A percentile compares a stretch with the other conserved stretches of the same genome.
These are phyloP conservation scores for Echinarachnius parma DNA, from an alignment of 53 echinoderm and acorn worm species.

Conservation along the genomic window DNA sequence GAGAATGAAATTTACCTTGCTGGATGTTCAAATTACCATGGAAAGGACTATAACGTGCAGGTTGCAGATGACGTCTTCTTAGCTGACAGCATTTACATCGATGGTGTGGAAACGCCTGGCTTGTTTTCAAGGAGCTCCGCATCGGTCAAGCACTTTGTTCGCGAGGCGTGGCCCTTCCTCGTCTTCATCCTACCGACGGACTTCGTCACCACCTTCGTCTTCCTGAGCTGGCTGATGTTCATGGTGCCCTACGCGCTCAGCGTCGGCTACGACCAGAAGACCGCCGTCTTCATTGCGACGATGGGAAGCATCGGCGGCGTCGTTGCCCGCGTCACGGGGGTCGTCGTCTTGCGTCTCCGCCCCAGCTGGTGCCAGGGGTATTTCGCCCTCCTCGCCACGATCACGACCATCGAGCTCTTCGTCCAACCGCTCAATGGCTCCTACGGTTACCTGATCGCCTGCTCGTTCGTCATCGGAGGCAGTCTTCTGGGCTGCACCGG, in stretches of 20 bases:
- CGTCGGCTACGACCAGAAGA: not conserved
- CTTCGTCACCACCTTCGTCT: not conserved
- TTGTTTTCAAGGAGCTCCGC: not conserved
- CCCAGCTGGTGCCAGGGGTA: conserved; percentile 12
- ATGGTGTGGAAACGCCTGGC: too few relatives aligned
- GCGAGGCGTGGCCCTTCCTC: not conserved
- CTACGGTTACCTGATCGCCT: conserved; percentile 1
- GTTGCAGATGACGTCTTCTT: too few relatives aligned
- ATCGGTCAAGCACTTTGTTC: not conserved
- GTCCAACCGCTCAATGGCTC: conserved; percentile 12
- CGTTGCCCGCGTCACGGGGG: not conserved
- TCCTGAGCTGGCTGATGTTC: conserved; percentile 23
- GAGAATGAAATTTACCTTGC: too few relatives aligned
- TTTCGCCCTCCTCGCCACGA: not conserved
- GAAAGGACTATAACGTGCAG: too few relatives aligned
- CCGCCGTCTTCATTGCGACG: conserved; percentile 17
- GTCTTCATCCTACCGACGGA: conserved; percentile 7
- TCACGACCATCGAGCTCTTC: conserved; percentile 5
- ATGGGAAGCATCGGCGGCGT: conserved; percentile 18
- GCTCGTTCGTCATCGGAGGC: conserved; percentile 15
- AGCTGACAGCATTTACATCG: too few relatives aligned
- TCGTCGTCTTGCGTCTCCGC: conserved; percentile 1
- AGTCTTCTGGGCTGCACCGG: not conserved
- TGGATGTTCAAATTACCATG: too few relatives aligned
- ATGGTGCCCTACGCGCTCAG: conserved; percentile 19